Base-by-base conservation (phyloP, 2,113 vertebrate genomes). In the Semnornis frantzii region DNA sequence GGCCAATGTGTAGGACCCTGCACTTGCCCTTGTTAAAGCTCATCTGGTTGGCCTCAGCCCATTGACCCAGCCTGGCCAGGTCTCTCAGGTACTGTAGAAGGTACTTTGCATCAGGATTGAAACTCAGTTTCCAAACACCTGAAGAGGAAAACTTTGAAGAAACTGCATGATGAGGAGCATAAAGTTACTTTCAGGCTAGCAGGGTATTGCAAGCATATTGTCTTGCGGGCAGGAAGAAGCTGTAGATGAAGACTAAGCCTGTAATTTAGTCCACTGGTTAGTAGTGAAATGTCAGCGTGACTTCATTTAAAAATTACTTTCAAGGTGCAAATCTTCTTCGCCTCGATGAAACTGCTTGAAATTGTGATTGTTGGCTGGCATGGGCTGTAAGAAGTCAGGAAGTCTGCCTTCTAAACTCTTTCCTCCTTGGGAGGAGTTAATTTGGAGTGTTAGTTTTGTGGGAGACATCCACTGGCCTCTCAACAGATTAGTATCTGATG, bases 401-500 rank as follows among this genome's bases (percentile, higher is more conserved):
- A 88, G 14, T 83, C 72, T 82, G 52, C 60, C 59, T 87, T 85
- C 85, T 76, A 81, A 84, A 89, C 14, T 48, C 55, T 30, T 70
- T 76, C 19, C 16, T 84, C 39, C 62, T 64, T 44, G 44, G 54
- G 23, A 93, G 48, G 92, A 64, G 23, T 74, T 37, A 42, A 44
- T 93, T 94, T 81, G 28, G n/a, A 54, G 6, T 90, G 54, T 85
- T 85, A 44, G 28, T 66, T 20, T 90, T 93, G 92, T 78, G 72
- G 76, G 87, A 96, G 76, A 83, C 52, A 83, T 88, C 44, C 48
- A 21, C 65, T 81, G 46, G 58, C 65, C 76, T 86, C 80, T 78
- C 62, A 85, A 13, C 60, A 93, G 93, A 94, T 95, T 84, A 88
- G 57, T 44, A 96, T 93, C 96, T 95, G 88, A 84, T 94, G 92